Evolutionary conservation across 2,797 vertebrate species (phyloP).

Genomic region (Danio aesculapii): DNA sequence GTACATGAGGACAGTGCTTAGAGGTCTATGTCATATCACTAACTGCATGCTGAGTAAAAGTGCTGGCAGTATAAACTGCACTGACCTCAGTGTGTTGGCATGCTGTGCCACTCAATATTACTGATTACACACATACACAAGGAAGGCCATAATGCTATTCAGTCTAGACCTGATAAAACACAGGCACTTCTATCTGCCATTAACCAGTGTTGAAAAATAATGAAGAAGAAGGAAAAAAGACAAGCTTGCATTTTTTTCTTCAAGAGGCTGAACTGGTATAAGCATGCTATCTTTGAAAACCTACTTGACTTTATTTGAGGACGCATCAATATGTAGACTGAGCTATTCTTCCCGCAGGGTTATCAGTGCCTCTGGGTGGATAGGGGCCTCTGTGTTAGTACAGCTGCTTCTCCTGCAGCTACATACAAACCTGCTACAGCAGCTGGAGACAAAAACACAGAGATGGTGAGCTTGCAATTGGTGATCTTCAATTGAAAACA

Average conservation of each 20-base stretch:
- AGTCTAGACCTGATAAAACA: constrained; percentile 36
- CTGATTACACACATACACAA: constrained; percentile 58
- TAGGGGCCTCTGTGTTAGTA: constrained; percentile 71
- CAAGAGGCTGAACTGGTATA: neutral
- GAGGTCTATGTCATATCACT: constrained; percentile 66
- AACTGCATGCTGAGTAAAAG: constrained; percentile 63
- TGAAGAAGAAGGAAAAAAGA: neutral
- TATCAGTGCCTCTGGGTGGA: constrained; percentile 55
- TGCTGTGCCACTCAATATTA: constrained; percentile 66
- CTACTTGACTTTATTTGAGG: constrained; percentile 21
- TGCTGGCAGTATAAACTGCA: constrained; percentile 66
- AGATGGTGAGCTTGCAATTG: constrained; percentile 39
- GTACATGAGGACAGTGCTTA: constrained; percentile 61
- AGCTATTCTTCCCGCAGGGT: constrained; percentile 50
- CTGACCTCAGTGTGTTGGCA: constrained; percentile 73
- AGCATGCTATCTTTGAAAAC: constrained; percentile 28
- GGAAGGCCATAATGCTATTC: constrained; percentile 16
- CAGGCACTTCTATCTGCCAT: neutral
- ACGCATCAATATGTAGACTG: constrained; percentile 32
- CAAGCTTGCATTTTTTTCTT: neutral
- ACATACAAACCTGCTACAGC: constrained; percentile 61
- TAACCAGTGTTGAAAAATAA: neutral
- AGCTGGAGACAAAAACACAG: constrained; percentile 61
- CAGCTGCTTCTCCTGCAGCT: constrained; percentile 80
- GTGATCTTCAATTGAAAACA: constrained; percentile 63